Evolutionary conservation across 2,888 invertebrate genomes (phyloP), one percentile per base, ranked within the genome.

Genomic region (Thymelicus acteon): DNA sequence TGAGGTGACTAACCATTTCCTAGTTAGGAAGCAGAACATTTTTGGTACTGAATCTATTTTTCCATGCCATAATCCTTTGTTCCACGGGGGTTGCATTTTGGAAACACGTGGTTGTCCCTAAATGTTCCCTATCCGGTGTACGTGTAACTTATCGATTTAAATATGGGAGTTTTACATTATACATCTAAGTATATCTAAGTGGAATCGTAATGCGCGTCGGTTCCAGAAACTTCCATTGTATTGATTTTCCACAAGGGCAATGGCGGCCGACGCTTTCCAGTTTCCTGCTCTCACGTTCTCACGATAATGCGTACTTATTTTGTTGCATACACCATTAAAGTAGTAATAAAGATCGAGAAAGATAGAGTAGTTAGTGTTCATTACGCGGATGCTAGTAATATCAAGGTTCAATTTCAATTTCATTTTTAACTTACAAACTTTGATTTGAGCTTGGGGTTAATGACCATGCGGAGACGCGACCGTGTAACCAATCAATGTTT

Each of bases 241-340:
- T 90, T 80, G 89, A 89, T 90, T 85, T 85, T 82, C 73, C 72
- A 75, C 75, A 79, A 88, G 86, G 87, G 75, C 76, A 79, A 88
- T 86, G 87, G 86, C 85, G 74, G 85, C 84, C 77, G 73, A 73
- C 57, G 66, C 72, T 69, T 60, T 49, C 44, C 44, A 64, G 72
- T 69, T 60, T 49, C 44, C 44, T 60, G 47, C n/a, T 52, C 40
- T 10, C 49, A 19, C 19, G 49, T 52, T 52, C 19, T 19, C 15
- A 8, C 19, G 8, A 19, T 52, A 15, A 19, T n/a, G 52, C 8
- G 19, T 0, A 3, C 5, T 3, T 31, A 31, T 31, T 31, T 31
- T 31, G 3, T 31, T 31, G 31, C 31, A 31, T 31, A 31, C 31
- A 31, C 1, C 2, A 2, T 19, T 19, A 19, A 19, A 19, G 19